phyloP scores from a whole-genome alignment of 1,140 invertebrate species.

The Caenorhabditis inopinata region DNA sequence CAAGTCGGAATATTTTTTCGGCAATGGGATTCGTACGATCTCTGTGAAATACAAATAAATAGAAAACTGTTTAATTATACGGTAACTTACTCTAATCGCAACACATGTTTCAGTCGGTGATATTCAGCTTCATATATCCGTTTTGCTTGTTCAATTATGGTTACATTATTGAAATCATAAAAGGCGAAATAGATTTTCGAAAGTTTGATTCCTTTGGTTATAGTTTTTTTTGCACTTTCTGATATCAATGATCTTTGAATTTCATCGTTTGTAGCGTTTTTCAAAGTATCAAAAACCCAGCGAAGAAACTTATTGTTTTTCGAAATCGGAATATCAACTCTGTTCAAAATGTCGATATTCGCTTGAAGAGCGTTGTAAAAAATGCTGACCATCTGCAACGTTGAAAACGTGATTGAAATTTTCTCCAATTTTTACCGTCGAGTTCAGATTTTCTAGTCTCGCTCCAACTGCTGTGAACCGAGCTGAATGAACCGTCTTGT shows the following conservation, averaged over 20 bases:
- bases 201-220: neutral
- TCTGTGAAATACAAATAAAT: neutral
- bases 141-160: neutral
- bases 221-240: neutral
- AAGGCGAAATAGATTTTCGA: neutral
- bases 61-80: too few relatives aligned
- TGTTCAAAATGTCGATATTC: neutral
- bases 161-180: neutral
- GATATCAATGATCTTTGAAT: neutral
- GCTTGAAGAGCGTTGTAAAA: slow-evolving; percentile 13
- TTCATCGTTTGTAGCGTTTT: neutral
- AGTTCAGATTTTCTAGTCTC: neutral
- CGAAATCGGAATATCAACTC: neutral
- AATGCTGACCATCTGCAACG: neutral
- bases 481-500: neutral
- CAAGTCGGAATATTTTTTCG: neutral
- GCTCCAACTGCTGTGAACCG: neutral
- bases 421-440: neutral
- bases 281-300: neutral
- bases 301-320: neutral
- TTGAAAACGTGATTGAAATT: neutral
- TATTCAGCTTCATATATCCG: neutral
- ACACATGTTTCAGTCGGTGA: neutral
- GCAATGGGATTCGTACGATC: neutral
- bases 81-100: neutral